Evolutionary conservation across 92 coral and sea anemone genomes (phyloP).

Genomic region (Zoanthus gigantus): DNA sequence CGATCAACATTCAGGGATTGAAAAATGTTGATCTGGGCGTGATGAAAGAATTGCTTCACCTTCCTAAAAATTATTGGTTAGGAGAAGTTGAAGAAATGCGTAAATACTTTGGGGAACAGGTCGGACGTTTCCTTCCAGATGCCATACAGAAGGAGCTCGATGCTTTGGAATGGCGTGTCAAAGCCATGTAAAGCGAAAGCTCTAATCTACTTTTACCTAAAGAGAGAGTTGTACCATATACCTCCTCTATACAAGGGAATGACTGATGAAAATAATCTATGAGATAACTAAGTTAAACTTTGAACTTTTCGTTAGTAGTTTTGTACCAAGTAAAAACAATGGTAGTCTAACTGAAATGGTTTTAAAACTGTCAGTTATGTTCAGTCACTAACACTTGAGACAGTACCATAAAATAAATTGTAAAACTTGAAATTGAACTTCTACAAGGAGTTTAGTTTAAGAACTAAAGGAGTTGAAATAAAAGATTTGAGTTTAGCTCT

Average conservation of each 20-base stretch:
- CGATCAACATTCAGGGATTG: constrained; percentile 83
- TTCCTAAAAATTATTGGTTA: constrained; percentile 92
- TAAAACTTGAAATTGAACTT: no score
- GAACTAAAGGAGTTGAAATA: no score
- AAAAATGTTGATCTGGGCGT: constrained; percentile 43
- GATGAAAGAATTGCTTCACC: constrained; percentile 74
- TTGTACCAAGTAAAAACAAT: neutral
- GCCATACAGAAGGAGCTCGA: constrained; percentile 73
- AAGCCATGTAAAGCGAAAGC: constrained; percentile 47
- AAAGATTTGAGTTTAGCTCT: no score
- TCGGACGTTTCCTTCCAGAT: constrained; percentile 80
- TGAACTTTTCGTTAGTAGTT: neutral
- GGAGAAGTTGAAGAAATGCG: constrained; percentile 71
- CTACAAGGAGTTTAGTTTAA: no score
- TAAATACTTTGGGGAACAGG: constrained; percentile 83
- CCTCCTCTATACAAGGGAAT: neutral
- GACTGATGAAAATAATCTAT: neutral
- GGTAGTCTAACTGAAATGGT: neutral
- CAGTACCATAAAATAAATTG: no score
- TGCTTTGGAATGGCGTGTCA: constrained; percentile 81
- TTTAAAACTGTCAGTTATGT: no score
- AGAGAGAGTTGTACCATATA: neutral
- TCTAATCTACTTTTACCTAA: neutral
- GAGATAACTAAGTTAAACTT: neutral
- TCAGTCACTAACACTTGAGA: no score